Percentiles rank a stretch among this genome's conserved stretches.
Conservation (phyloP, 2,113 vertebrate genomes). For the Leptocoma aspasia region DNA sequence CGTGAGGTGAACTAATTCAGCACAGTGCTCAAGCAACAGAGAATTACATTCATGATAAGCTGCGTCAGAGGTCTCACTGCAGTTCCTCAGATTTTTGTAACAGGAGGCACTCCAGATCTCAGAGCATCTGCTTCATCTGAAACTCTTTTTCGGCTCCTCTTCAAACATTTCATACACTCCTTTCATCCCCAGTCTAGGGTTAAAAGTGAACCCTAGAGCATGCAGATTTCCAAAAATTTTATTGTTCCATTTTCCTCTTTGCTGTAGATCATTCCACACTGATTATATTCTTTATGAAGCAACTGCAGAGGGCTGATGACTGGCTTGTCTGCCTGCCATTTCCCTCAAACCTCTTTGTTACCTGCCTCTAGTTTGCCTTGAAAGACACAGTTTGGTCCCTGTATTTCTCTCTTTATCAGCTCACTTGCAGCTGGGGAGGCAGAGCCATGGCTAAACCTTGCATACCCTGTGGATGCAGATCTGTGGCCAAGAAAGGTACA, state of each 20-base stretch:
- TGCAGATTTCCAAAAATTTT: background rate
- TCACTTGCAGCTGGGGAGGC: background rate
- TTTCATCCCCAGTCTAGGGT: background rate
- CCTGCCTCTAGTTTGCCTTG: background rate
- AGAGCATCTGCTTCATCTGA: background rate
- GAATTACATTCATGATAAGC: background rate
- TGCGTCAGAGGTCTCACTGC: background rate
- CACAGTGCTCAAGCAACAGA: background rate
- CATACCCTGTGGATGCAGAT: background rate
- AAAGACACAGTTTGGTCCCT: background rate
- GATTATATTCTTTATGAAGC: background rate
- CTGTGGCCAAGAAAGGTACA: background rate
- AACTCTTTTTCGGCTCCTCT: background rate
- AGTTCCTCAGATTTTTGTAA: background rate
- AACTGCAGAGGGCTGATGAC: background rate
- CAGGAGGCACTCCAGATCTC: background rate
- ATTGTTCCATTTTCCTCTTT: background rate
- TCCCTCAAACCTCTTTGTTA: background rate
- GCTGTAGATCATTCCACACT: background rate
- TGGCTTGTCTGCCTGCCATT: background rate
- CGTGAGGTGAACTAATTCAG: background rate
- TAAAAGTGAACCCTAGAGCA: background rate
- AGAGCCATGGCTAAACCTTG: background rate
- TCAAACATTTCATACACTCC: background rate
- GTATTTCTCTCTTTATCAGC: background rate